These are phyloP conservation scores for Neotragus pygmaeus DNA, from an alignment of 2,113 vertebrate genomes.

Conservation along the genomic window DNA sequence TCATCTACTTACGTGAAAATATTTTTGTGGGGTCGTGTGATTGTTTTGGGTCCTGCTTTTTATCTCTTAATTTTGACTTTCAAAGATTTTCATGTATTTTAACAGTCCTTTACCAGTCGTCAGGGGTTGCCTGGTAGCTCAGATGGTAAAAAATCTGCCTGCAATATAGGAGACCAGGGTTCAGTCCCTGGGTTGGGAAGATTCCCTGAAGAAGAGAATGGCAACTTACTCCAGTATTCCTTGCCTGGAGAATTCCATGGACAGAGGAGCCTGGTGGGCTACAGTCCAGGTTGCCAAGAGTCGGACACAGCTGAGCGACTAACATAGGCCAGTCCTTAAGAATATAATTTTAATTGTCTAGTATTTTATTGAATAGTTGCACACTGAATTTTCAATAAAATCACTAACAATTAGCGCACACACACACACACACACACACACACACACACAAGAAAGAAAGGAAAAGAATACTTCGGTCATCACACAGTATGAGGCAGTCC, in stretches of 20 bases:
- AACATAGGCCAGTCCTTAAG: not conserved
- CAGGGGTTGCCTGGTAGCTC: not conserved
- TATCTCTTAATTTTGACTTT: not conserved
- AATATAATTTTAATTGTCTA: not conserved
- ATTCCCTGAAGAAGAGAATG: not conserved
- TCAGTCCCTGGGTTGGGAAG: not conserved
- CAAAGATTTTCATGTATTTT: not conserved
- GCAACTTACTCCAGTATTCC: not conserved
- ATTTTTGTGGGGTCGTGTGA: not conserved
- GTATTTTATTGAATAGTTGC: not conserved
- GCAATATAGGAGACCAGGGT: not conserved
- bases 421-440: no score
- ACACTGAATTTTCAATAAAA: not conserved
- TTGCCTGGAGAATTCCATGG: not conserved
- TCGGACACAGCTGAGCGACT: not conserved
- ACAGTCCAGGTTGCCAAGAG: not conserved
- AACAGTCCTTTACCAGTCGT: not conserved
- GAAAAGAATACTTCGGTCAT: not conserved
- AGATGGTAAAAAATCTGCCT: not conserved
- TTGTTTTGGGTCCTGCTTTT: not conserved
- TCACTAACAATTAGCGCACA: not conserved
- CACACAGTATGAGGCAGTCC: not conserved
- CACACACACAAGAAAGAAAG: fast-evolving
- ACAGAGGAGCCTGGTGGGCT: not conserved
- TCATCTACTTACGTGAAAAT: not conserved